These are phyloP conservation scores for Nemoura dubitans DNA, from an alignment of 2,888 invertebrate species.

Conservation along the genomic window DNA sequence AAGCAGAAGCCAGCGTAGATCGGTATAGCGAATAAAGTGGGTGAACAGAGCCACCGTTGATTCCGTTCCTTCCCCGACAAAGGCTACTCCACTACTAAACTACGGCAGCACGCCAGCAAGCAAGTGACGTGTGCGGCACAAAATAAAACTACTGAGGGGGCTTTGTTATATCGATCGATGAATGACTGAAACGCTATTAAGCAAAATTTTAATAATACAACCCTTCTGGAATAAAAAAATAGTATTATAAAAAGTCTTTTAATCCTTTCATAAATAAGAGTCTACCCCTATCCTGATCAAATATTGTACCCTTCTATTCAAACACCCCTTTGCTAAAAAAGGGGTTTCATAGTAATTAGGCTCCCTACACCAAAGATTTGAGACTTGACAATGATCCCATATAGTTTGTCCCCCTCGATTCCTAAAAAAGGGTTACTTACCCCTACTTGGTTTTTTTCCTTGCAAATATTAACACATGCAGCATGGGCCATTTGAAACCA, in stretches of 20 bases:
- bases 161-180: constrained; percentile 44
- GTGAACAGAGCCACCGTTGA: neutral
- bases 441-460: neutral
- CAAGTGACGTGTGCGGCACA: constrained; percentile 41
- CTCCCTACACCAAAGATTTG: constrained; percentile 37
- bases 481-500: neutral
- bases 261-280: constrained; percentile 43
- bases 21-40: constrained; percentile 26
- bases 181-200: constrained; percentile 45
- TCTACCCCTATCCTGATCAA: constrained; percentile 42
- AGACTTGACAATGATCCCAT: constrained; percentile 20
- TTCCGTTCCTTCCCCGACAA: constrained; percentile 40
- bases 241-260: constrained; percentile 37
- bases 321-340: constrained; percentile 40
- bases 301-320: constrained; percentile 45
- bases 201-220: constrained; percentile 46
- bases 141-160: constrained; percentile 36
- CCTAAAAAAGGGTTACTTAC: constrained; percentile 27
- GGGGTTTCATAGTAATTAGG: constrained; percentile 36
- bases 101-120: constrained; percentile 42
- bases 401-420: neutral
- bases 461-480: neutral
- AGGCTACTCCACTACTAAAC: constrained; percentile 44
- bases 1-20: neutral
- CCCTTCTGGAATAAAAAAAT: constrained; percentile 42